A percentile compares a stretch with the other conserved stretches of the same genome.
These are phyloP conservation scores for Heliconius congener DNA, from an alignment of 1,140 invertebrate genomes.

Conservation along the genomic window DNA sequence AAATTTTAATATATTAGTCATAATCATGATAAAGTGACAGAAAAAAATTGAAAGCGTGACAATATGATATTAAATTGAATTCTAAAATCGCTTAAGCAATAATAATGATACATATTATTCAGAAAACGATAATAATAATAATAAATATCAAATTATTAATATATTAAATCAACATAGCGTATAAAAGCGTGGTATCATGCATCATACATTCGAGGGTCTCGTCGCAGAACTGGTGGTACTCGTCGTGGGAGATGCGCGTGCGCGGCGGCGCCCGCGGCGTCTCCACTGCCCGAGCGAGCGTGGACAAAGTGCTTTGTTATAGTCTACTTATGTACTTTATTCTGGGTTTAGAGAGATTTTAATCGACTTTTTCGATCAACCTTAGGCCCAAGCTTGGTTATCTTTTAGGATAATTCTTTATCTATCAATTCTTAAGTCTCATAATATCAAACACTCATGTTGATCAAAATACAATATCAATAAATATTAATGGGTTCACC, in stretches of 20 bases:
- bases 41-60: conserved; percentile 15
- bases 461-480: too few species aligned
- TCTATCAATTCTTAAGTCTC: too few species aligned
- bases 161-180: not conserved
- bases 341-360: not conserved
- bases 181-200: conserved; percentile 41
- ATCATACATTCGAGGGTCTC: conserved; percentile 88
- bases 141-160: not conserved
- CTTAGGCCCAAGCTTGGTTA: too few species aligned
- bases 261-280: conserved; percentile 75
- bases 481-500: too few species aligned
- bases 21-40: not conserved
- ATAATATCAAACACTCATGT: too few species aligned
- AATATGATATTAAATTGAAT: not conserved
- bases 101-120: not conserved
- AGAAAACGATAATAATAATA: not conserved
- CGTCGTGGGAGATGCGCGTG: conserved; percentile 84
- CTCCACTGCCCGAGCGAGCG: conserved; percentile 48
- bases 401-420: too few species aligned
- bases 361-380: not conserved
- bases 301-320: conserved; percentile 44
- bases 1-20: too few species aligned
- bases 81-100: conserved; percentile 15
- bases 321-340: conserved; percentile 18
- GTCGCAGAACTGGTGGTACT: conserved; percentile 90